These are phyloP conservation scores for Scyliorhinus canicula DNA, from an alignment of 2,797 vertebrate species.

Conservation along the genomic window DNA sequence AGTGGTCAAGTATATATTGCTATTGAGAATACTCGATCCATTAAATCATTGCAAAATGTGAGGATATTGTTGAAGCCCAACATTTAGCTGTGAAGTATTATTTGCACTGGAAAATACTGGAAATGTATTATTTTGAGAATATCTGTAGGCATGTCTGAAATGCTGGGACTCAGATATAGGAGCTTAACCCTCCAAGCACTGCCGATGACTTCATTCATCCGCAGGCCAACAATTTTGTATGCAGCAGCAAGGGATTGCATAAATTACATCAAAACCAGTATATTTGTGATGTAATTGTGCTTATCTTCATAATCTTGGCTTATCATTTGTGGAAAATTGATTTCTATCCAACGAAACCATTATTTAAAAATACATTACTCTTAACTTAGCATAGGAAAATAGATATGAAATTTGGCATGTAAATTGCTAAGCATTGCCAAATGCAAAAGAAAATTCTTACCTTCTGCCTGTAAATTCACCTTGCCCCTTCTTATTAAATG, in stretches of 20 bases:
- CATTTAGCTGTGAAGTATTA: neutral
- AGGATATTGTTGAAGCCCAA: neutral
- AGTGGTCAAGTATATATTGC: neutral
- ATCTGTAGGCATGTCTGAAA: neutral
- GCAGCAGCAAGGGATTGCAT: neutral
- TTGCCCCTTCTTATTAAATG: conserved; percentile 95
- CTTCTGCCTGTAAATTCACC: conserved; percentile 92
- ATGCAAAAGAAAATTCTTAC: conserved; percentile 53
- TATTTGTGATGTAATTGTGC: neutral
- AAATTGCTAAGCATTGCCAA: neutral
- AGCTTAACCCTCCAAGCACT: neutral
- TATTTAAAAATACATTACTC: neutral
- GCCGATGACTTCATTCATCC: neutral
- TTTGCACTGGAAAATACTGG: neutral
- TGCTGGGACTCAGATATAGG: neutral
- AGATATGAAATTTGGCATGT: neutral
- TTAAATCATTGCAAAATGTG: neutral
- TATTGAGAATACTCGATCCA: neutral
- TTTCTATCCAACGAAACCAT: neutral
- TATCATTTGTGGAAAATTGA: neutral
- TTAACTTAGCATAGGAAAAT: neutral
- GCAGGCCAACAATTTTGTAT: neutral
- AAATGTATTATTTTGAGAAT: neutral
- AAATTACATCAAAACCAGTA: no score
- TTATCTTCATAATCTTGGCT: neutral